phyloP scores from a whole-genome alignment of 2,888 invertebrate genomes.

The Piscicola geometra region DNA sequence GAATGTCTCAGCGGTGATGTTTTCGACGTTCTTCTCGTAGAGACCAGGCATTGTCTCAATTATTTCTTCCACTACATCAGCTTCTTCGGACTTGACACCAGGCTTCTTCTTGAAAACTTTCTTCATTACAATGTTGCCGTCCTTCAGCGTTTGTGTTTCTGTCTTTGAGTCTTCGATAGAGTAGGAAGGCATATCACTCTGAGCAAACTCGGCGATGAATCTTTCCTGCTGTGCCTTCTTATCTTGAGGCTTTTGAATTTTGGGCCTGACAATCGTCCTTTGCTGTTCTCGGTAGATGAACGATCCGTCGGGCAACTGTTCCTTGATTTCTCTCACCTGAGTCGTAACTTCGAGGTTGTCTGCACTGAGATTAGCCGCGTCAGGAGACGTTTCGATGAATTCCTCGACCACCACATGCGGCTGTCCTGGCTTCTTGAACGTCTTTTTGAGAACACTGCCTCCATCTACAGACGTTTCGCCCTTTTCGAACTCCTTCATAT shows the following conservation, averaged over 20 bases:
- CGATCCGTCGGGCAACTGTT: constrained; percentile 8
- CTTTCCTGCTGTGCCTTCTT: constrained; percentile 11
- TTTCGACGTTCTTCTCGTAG: constrained; percentile 8
- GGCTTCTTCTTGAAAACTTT: constrained; percentile 15
- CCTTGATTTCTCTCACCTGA: constrained; percentile 1
- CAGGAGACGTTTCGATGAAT: background rate
- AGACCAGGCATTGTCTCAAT: constrained; percentile 13
- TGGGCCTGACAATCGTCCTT: background rate
- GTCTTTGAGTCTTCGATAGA: background rate
- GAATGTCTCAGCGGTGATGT: constrained; percentile 2
- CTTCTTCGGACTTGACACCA: background rate
- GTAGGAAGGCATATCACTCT: constrained; percentile 23
- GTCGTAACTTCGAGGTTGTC: constrained; percentile 1
- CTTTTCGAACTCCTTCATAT: background rate
- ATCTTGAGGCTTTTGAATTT: background rate
- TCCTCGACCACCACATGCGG: constrained; percentile 11
- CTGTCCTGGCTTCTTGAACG: background rate
- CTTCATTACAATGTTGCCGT: constrained; percentile 14
- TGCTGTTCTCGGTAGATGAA: background rate
- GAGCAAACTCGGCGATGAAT: constrained; percentile 2
- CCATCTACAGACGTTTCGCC: background rate
- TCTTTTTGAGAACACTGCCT: constrained; percentile 2
- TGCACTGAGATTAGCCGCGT: constrained; percentile 2
- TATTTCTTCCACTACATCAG: constrained; percentile 25
- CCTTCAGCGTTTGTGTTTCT: background rate